These are phyloP conservation scores for Platorchestia sp. DNA, from an alignment of 1,140 invertebrate genomes.

Conservation along the genomic window DNA sequence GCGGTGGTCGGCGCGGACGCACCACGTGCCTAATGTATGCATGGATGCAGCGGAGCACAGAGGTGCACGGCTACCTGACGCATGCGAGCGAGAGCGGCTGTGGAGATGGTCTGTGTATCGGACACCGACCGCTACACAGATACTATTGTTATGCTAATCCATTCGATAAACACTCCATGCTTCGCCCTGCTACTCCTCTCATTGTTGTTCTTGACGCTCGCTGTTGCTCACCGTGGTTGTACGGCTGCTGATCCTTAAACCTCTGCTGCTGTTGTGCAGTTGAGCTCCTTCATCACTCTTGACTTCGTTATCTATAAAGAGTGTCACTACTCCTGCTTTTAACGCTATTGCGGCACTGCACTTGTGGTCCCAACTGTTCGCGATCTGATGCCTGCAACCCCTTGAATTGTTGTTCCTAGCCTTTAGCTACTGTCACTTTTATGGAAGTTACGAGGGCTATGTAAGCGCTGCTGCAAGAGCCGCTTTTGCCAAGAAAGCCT, in stretches of 20 bases:
- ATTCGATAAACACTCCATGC: not conserved
- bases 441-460: not conserved
- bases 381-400: not conserved
- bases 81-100: not conserved
- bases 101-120: not conserved
- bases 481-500: not conserved
- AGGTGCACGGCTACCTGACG: not conserved
- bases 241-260: not conserved
- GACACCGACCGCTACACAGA: not conserved
- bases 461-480: not conserved
- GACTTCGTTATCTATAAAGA: not conserved
- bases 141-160: conserved; percentile 1
- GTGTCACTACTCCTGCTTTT: not conserved
- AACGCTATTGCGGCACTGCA: too few species aligned
- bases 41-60: not conserved
- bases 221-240: not conserved
- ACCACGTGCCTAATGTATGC: not conserved
- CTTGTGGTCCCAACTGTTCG: not conserved
- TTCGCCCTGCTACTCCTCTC: not conserved
- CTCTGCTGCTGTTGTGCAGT: not conserved
- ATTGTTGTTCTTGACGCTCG: not conserved
- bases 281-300: not conserved
- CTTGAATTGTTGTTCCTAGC: not conserved
- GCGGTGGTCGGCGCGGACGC: too few species aligned
- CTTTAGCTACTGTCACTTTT: not conserved